Conservation (phyloP, 2,797 vertebrate species). For the Sphenodon punctatus region DNA sequence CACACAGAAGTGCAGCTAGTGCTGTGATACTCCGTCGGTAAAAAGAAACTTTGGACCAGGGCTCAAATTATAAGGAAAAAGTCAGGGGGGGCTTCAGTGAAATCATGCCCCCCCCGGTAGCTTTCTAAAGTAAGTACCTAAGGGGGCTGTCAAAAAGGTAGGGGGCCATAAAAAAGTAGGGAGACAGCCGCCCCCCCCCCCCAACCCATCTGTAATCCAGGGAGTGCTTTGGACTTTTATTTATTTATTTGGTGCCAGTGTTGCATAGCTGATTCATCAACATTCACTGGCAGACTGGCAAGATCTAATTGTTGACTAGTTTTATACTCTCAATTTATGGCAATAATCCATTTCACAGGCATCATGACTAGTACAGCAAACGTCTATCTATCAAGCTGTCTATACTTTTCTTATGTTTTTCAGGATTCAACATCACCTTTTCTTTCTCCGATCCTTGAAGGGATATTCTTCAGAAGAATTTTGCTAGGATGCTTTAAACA, state of each 20-base stretch:
- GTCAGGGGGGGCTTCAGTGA: neutral
- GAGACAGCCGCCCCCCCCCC: too few species aligned
- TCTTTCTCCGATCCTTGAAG: neutral
- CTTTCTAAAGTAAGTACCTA: neutral
- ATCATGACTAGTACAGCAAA: accelerated
- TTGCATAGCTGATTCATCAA: slow-evolving; percentile 48
- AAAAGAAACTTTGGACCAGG: too few species aligned
- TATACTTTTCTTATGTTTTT: neutral
- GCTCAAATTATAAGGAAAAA: neutral
- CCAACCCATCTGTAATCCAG: neutral
- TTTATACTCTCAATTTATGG: neutral
- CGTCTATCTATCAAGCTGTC: neutral
- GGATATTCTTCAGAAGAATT: neutral
- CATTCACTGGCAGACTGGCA: slow-evolving; percentile 3
- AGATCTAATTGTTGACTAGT: neutral
- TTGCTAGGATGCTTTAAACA: neutral
- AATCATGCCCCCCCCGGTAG: neutral
- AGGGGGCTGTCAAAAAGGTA: too few species aligned
- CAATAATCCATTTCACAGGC: accelerated
- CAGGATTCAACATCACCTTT: neutral
- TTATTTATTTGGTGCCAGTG: neutral
- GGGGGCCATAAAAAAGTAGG: too few species aligned
- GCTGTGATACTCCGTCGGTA: too few species aligned
- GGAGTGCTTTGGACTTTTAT: neutral
- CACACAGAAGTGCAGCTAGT: too few species aligned